Conservation (phyloP, 2,888 invertebrate genomes). For the Chymomyza procnemis region DNA sequence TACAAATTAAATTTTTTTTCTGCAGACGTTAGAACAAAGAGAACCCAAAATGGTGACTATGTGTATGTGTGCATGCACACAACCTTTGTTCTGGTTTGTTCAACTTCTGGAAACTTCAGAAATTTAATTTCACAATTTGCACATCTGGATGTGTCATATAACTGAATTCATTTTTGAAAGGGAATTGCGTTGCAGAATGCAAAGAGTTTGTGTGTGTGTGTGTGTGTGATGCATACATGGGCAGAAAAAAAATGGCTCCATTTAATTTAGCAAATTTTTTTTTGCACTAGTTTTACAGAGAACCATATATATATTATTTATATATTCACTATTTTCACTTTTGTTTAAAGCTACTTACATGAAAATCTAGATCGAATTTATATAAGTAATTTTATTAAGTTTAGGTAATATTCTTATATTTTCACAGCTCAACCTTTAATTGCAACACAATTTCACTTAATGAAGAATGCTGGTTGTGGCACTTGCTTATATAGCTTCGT, state of each 20-base stretch:
- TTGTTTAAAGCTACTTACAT: neutral
- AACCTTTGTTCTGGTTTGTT: neutral
- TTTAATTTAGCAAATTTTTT: neutral
- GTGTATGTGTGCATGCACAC: neutral
- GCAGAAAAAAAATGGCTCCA: neutral
- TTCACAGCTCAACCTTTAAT: neutral
- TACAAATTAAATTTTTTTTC: too few relatives aligned
- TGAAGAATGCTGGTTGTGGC: neutral
- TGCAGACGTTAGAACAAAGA: too few relatives aligned
- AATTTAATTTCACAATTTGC: slow-evolving; percentile 41
- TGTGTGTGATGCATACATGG: slow-evolving; percentile 4
- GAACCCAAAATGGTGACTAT: too few relatives aligned
- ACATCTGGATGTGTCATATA: neutral
- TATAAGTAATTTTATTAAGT: neutral
- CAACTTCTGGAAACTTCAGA: slow-evolving; percentile 35
- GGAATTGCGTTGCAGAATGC: neutral
- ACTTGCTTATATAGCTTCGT: neutral
- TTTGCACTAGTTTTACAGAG: neutral
- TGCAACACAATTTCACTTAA: neutral
- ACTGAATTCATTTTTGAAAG: too few relatives aligned
- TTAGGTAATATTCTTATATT: neutral
- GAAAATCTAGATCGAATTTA: neutral
- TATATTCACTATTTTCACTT: neutral
- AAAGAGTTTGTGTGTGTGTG: neutral
- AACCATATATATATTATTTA: too few relatives aligned